Percentiles rank a stretch among this genome's conserved stretches.
These are phyloP conservation scores for Sebastes taczanowskii DNA, from an alignment of 2,797 vertebrate genomes.

Conservation along the genomic window DNA sequence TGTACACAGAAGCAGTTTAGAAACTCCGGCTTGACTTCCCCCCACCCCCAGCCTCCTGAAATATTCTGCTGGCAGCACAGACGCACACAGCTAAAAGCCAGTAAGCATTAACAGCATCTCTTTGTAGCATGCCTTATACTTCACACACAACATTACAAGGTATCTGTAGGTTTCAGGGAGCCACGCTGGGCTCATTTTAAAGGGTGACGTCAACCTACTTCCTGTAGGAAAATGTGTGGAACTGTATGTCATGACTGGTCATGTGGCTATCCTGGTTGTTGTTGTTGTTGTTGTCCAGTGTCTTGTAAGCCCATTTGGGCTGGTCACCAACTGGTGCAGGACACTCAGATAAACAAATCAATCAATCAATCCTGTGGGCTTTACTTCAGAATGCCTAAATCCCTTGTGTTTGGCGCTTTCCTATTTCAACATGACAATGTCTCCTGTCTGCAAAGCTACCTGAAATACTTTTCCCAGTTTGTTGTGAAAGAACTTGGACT, in stretches of 20 bases:
- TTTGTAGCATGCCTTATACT: background rate
- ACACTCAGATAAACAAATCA: too few species aligned
- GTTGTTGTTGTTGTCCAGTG: too few species aligned
- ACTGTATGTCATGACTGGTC: too few species aligned
- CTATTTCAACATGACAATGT: background rate
- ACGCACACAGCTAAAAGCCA: background rate
- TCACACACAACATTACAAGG: background rate
- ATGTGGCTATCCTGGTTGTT: too few species aligned
- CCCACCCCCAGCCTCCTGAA: slow-evolving; percentile 78
- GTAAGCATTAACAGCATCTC: background rate
- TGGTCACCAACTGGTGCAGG: too few species aligned
- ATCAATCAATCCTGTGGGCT: too few species aligned
- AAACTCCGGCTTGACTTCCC: slow-evolving; percentile 78
- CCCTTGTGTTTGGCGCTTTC: background rate
- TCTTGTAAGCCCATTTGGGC: too few species aligned
- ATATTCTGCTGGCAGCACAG: slow-evolving; percentile 75
- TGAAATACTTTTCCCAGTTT: background rate
- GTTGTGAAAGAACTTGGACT: background rate
- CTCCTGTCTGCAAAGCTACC: background rate
- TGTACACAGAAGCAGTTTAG: slow-evolving; percentile 85
- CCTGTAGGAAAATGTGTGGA: too few species aligned
- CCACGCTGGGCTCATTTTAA: background rate
- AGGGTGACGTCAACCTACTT: too few species aligned
- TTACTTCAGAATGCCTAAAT: too few species aligned
- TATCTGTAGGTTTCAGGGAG: background rate